These are phyloP conservation scores for Speoplatyrhinus poulsoni DNA, from an alignment of 2,113 vertebrate genomes.

Conservation along the genomic window DNA sequence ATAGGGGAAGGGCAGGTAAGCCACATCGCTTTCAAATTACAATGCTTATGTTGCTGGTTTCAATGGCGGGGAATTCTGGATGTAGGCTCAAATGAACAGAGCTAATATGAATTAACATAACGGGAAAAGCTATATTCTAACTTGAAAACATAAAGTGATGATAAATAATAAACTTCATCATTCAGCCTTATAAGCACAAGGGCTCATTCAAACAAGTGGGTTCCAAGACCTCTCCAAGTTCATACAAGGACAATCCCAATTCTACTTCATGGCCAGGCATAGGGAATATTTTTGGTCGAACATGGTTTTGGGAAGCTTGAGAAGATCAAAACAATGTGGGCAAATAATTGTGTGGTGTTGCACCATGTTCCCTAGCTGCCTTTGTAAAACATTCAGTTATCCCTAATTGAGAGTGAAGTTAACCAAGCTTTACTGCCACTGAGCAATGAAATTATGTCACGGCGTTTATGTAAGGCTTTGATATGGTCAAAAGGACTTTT, in stretches of 20 bases:
- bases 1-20: too few species aligned
- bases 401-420: constrained; percentile 17
- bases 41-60: too few species aligned
- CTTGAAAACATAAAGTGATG: too few species aligned
- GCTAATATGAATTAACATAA: too few species aligned
- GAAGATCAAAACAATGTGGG: constrained; percentile 36
- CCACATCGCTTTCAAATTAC: too few species aligned
- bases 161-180: too few species aligned
- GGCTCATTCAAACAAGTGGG: not conserved
- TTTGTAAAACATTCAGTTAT: constrained; percentile 20
- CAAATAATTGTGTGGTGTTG: not conserved
- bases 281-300: constrained; percentile 12
- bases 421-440: constrained; percentile 17
- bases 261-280: not conserved
- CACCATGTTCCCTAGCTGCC: constrained; percentile 19
- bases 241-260: not conserved
- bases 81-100: too few species aligned
- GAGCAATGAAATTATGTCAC: constrained; percentile 12
- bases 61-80: too few species aligned
- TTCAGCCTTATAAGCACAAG: too few species aligned
- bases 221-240: constrained; percentile 15
- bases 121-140: too few species aligned
- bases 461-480: constrained; percentile 25
- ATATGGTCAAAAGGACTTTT: constrained; percentile 35
- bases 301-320: constrained; percentile 30